Conservation (phyloP, 2,113 vertebrate genomes). For the Clarias magur region DNA sequence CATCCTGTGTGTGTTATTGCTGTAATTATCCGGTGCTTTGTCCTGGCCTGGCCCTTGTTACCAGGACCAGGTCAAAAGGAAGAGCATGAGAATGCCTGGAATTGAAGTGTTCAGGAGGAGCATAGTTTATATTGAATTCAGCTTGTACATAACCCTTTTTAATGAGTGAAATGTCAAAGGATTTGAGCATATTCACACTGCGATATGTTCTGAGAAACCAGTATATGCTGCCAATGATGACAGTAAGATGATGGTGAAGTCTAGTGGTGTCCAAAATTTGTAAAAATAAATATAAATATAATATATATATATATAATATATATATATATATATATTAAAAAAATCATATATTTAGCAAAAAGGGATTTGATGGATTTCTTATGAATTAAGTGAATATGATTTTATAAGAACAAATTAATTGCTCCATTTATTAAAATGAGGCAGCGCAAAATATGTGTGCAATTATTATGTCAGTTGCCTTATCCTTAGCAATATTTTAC, state of each 20-base stretch:
- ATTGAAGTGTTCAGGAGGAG: constrained; percentile 35
- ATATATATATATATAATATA: no score
- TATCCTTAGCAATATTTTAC: not conserved
- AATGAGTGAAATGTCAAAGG: not conserved
- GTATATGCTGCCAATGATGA: not conserved
- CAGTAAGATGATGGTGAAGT: not conserved
- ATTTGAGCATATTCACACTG: not conserved
- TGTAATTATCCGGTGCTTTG: constrained; percentile 73
- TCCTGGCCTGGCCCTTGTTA: constrained; percentile 53
- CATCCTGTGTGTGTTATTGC: constrained; percentile 65
- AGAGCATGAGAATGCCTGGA: constrained; percentile 46
- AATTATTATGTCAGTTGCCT: not conserved
- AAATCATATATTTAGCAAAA: not conserved
- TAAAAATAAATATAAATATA: no score
- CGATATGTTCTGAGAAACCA: not conserved
- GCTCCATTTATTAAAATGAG: not conserved
- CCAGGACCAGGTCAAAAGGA: constrained; percentile 55
- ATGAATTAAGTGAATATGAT: not conserved
- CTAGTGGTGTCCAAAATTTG: not conserved
- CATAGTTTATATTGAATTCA: constrained; percentile 4
- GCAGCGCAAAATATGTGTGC: not conserved
- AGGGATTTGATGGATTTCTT: not conserved
- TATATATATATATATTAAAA: no score
- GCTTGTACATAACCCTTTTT: constrained; percentile 4
- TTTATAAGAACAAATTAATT: not conserved